Evolutionary conservation across 2,888 invertebrate species (phyloP), one percentile per base, ranked within the genome.

Genomic region (Macroteleia sp.): DNA sequence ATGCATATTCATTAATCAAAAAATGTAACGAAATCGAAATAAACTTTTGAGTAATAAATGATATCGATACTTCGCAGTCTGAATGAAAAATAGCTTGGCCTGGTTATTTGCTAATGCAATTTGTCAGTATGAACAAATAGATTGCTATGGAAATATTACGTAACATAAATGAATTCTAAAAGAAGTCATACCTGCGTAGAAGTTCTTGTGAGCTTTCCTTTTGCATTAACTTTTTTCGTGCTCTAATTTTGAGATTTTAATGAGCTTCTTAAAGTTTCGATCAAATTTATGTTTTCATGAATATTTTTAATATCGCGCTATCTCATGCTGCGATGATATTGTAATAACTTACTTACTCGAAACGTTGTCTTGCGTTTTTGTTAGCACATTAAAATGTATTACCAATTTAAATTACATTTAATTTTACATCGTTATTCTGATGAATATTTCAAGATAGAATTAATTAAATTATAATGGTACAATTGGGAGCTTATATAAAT

Each of bases 271-370:
- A 20, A 62, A 46, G 22, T 28, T 62, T 41, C 39, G 61, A 48
- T 39, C 28, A 25, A 62, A 62, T 48, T 39, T 50, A 19, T 28
- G 5, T 62, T 39, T 22, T 36, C 39, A 62, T 62, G 61, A 48
- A 62, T 62, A 62, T 48, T 62, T 62, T 62, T 62, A 62, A 62
- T 28, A 20, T 10, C 19, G 19, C 36, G 30, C n/a, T 20, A 28
- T 39, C 16, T 25, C 14, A 39, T 1, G 14, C 10, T 14, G 10
- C 48, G 22, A 46, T 57, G 42, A 42, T 36, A 46, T 59, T 36
- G 36, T 59, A 59, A 59, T 46, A 34, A 44, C 22, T 20, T 20
- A 25, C 25, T 34, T 20, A n/a, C 16, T 46, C 12, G 16, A 25
- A 17, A 16, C 22, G 10, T 14, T 50, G 5, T 46, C n/a, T n/a